A percentile compares a stretch with the other conserved stretches of the same genome.
phyloP scores from a whole-genome alignment of 2,888 invertebrate species.

The Epicampocera succincta region DNA sequence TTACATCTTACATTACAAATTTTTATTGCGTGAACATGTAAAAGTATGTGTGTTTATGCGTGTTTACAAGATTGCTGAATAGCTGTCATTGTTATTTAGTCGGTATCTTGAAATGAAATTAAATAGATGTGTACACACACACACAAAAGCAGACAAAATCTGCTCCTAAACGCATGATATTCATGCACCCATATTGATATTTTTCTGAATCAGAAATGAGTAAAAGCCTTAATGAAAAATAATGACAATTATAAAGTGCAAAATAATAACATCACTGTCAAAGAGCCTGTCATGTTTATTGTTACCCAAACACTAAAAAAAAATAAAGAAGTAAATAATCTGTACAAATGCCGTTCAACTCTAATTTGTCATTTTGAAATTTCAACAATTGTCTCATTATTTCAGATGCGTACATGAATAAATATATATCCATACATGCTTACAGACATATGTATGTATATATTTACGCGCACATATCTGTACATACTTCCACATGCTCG shows the following conservation, averaged over 20 bases:
- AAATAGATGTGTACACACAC: constrained; percentile 3
- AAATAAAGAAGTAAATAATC: not conserved
- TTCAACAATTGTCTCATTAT: constrained; percentile 29
- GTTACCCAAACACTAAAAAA: constrained; percentile 50
- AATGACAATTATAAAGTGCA: constrained; percentile 62
- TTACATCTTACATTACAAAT: constrained; percentile 36
- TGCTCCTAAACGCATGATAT: constrained; percentile 20
- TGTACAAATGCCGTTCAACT: constrained; percentile 46
- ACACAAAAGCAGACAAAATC: constrained; percentile 30
- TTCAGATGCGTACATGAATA: not conserved
- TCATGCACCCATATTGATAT: not conserved
- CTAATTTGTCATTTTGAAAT: constrained; percentile 57
- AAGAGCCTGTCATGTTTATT: constrained; percentile 62
- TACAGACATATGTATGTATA: too few relatives aligned
- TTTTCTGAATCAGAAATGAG: constrained; percentile 37
- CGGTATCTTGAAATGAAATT: constrained; percentile 32
- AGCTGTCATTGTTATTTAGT: constrained; percentile 25
- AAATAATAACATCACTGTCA: constrained; percentile 63
- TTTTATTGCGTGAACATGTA: not conserved
- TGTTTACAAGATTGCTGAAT: constrained; percentile 5
- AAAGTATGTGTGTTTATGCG: not conserved
- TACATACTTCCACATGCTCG: too few relatives aligned
- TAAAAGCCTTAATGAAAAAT: constrained; percentile 58
- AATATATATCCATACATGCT: not conserved
- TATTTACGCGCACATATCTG: too few relatives aligned